Base-by-base conservation (phyloP, 2,797 vertebrate species). In the Chelmon rostratus region DNA sequence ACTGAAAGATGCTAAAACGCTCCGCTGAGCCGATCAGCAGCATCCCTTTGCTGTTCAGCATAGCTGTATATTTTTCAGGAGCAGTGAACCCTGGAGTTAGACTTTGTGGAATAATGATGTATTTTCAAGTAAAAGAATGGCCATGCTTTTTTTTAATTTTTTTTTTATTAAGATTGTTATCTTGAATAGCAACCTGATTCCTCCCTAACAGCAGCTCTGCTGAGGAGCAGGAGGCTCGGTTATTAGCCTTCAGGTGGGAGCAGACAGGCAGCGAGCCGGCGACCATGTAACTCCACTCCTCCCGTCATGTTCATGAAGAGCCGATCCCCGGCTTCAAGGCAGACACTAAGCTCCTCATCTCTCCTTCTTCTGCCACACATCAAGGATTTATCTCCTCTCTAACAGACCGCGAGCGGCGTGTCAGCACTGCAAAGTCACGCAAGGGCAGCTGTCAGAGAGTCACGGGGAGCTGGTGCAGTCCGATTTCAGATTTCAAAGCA, bases 401-500 rank as follows among this genome's bases (percentile, higher is more conserved):
- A 86, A 89, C 86, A 87, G 90, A 80, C 89, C 78, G 53, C 78
- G 76, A 87, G 81, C 74, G 42, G 66, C 57, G 44, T 66, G 79
- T 85, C 80, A 49, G 83, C 80, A 19, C 83, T 63, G 90, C 88
- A 89, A 87, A 91, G 92, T 93, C 91, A 88, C 50, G 74, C 88
- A 90, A 91, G 89, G 89, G 83, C 89, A 85, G 78, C 90, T 66
- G 88, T 87, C 88, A 78, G 81, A 63, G 75, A 76, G 70, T 13
- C 75, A 62, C 83, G 16, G 78, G 66, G 88, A 76, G 88, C 81
- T 23, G 52, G 65, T 37, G 11, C 67, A 53, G 80, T 38, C 84
- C 63, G 78, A 88, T 81, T 88, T 88, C 80, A 78, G 57, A 83
- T 91, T 92, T 92, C 88, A 89, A 92, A 93, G 92, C 75, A 67